Conservation (phyloP, 2,797 vertebrate genomes). For the Clarias pachynema region DNA sequence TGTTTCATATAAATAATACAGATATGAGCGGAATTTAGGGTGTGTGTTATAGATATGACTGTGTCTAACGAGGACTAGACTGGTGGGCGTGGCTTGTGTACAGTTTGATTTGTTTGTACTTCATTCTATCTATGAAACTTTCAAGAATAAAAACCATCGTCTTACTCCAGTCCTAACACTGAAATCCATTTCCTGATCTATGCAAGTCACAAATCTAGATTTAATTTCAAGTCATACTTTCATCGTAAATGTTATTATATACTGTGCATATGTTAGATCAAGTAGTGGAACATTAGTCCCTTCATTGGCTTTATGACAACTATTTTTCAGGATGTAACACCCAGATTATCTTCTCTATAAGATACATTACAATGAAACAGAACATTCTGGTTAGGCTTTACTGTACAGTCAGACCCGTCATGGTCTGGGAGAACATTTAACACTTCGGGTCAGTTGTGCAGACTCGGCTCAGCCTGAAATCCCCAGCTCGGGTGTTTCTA, state of each 20-base stretch:
- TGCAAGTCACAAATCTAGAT: not conserved
- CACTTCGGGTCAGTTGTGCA: not conserved
- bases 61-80: not conserved
- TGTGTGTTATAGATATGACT: not conserved
- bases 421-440: not conserved
- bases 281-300: not conserved
- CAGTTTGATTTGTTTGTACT: not conserved
- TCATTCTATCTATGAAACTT: no score
- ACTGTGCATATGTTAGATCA: not conserved
- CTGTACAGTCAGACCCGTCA: not conserved
- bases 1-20: not conserved
- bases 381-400: not conserved
- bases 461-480: not conserved
- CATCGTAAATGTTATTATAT: not conserved
- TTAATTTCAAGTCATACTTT: not conserved
- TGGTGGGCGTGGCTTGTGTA: not conserved
- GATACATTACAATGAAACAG: not conserved
- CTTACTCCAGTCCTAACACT: not conserved
- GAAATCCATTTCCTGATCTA: not conserved
- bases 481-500: not conserved
- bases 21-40: not conserved
- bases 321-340: not conserved
- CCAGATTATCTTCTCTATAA: not conserved
- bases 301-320: not conserved
- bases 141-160: not conserved